Percentiles rank a stretch among this genome's conserved stretches.
Evolutionary conservation across 2,113 vertebrate species (phyloP).

Genomic region (Phrynosoma platyrhinos): DNA sequence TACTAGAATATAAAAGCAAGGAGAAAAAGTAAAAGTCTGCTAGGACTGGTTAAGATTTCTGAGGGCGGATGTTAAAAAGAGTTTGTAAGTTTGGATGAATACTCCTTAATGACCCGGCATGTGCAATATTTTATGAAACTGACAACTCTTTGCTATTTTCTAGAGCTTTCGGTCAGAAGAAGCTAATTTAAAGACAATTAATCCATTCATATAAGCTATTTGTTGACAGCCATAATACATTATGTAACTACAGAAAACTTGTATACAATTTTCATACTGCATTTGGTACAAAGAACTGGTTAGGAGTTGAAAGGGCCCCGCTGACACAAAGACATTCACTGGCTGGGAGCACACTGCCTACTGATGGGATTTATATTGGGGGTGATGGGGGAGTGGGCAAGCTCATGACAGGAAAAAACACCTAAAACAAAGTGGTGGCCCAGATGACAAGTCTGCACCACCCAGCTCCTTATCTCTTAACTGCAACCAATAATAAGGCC

Average conservation of each 20-base stretch:
- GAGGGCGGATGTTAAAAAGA: not conserved
- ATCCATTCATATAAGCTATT: not conserved
- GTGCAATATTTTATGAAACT: not conserved
- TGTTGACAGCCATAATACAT: not conserved
- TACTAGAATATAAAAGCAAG: not conserved
- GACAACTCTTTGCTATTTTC: not conserved
- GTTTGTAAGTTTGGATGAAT: not conserved
- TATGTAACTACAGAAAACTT: not conserved
- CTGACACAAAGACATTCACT: not conserved
- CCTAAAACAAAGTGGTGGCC: not conserved
- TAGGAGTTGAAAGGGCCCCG: not conserved
- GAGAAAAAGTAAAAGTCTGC: not conserved
- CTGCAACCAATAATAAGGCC: not conserved
- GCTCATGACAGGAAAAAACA: not conserved
- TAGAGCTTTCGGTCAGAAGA: not conserved
- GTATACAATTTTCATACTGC: not conserved
- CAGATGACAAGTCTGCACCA: not conserved
- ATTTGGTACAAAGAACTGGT: not conserved
- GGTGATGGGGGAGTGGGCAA: not conserved
- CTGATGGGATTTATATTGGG: not conserved
- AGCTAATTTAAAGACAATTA: not conserved
- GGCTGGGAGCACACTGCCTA: not conserved
- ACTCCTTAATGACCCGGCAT: not conserved
- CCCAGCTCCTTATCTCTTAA: not conserved
- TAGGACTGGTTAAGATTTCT: not conserved